Conservation (phyloP, 2,113 vertebrate genomes). For the Leucosticte australis region DNA sequence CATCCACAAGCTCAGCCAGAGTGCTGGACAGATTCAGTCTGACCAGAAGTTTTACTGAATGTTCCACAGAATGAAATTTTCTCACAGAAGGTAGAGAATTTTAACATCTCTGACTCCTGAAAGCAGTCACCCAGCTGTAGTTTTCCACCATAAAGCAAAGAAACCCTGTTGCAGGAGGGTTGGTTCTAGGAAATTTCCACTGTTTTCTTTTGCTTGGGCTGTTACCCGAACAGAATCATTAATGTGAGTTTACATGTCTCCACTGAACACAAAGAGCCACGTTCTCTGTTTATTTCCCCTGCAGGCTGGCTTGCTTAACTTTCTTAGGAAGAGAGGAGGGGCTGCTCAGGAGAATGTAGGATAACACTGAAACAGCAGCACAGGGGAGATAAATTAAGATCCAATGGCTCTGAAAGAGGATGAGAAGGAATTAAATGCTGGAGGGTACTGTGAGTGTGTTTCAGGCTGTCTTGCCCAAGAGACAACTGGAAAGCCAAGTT, state of each 20-base stretch:
- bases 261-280: background rate
- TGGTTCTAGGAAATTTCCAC: background rate
- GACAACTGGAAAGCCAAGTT: background rate
- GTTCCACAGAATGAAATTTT: background rate
- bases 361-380: background rate
- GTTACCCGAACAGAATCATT: background rate
- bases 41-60: background rate
- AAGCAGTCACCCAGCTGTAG: background rate
- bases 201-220: background rate
- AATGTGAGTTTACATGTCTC: background rate
- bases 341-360: background rate
- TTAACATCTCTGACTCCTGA: background rate
- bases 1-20: background rate
- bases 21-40: background rate
- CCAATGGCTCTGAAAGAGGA: background rate
- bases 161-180: background rate
- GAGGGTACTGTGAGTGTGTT: background rate
- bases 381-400: background rate
- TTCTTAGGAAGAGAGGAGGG: background rate
- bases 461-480: background rate
- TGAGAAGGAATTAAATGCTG: background rate
- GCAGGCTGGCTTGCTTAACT: background rate
- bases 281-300: conserved; percentile 12
- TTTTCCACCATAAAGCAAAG: background rate
- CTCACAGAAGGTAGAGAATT: background rate